Evolutionary conservation across 2,888 invertebrate species (phyloP).

Genomic region (Drosophila lacicola): DNA sequence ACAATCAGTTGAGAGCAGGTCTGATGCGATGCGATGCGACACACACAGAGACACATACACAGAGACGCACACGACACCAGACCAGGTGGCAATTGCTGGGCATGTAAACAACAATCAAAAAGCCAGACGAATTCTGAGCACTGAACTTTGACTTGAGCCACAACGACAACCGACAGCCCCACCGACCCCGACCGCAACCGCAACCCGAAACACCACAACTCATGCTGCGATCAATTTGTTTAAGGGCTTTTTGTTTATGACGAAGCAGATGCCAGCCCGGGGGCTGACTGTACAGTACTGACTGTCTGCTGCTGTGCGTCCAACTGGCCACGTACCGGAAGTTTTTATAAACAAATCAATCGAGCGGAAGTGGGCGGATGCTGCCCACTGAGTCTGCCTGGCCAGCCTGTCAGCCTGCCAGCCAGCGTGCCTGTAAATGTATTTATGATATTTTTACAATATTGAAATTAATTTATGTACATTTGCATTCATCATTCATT

Average conservation of each 20-base stretch:
- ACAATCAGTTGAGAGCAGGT: conserved; percentile 33
- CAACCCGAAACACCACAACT: conserved; percentile 9
- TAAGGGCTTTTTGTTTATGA: conserved; percentile 60
- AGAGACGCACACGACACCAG: conserved; percentile 44
- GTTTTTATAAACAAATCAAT: conserved; percentile 78
- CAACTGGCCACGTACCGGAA: conserved; percentile 62
- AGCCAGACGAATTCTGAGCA: conserved; percentile 26
- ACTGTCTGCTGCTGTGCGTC: conserved; percentile 8
- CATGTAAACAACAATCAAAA: conserved; percentile 53
- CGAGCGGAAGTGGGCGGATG: conserved; percentile 68
- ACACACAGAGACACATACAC: conserved; percentile 6
- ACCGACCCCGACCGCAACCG: background rate
- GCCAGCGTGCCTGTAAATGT: conserved; percentile 9
- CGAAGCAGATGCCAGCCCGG: conserved; percentile 22
- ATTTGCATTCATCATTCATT: conserved; percentile 39
- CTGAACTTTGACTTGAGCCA: conserved; percentile 58
- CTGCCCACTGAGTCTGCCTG: conserved; percentile 4
- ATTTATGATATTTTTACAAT: conserved; percentile 48
- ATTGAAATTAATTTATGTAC: conserved; percentile 47
- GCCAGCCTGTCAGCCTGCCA: background rate
- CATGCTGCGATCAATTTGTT: conserved; percentile 43
- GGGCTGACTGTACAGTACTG: conserved; percentile 23
- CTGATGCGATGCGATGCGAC: conserved; percentile 21
- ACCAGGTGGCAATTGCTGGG: conserved; percentile 60
- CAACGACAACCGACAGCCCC: background rate